Evolutionary conservation across 1,140 invertebrate species (phyloP), one percentile per base, ranked within the genome.

Genomic region (Aphaenogaster rudis): DNA sequence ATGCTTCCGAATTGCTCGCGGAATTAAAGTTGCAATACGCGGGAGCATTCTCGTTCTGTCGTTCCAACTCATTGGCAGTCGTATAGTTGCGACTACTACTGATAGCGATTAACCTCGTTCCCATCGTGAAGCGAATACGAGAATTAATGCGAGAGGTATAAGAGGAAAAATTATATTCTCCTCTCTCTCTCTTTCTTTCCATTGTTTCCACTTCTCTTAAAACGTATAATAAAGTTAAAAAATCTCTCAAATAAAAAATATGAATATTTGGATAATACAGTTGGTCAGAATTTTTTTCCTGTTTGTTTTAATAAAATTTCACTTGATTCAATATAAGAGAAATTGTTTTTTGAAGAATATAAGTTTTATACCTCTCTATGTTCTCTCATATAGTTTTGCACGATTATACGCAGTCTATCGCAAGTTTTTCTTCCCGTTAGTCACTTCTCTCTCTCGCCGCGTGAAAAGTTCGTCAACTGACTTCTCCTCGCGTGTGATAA

Each of bases 381-480:
- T 3, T 71, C 8, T 54, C n/a, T 54, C 2, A 11, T 15, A 54
- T 54, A 54, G 4, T 57, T 81, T 71, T 36, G 45, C 36, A 48
- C 28, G 21, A 45, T 45, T 39, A 21, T 61, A 28, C 48, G 13
- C 45, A 21, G 2, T 48, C 15, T 11, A 21, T 52, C n/a, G n/a
- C 4, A 45, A 69, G 3, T 17, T 71, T 57, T 28, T 48, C 17
- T 9, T 39, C 17, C 5, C 17, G 17, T 15, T 28, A 21, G 28
- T 28, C 64, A 45, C 42, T 13, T 36, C 61, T 28, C 39, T 36
- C 5, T 57, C 21, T 13, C 13, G 42, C 28, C 45, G 42, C 28
- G 57, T 39, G 11, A 50, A 74, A 84, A 84, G 54, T 84, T 63
- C 8, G 42, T 76, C 67, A 50, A 84, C 39, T 48, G 52, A 59